Evolutionary conservation across 2,797 vertebrate genomes (phyloP), one percentile per base, ranked within the genome.

Genomic region (Aplochiton taeniatus): DNA sequence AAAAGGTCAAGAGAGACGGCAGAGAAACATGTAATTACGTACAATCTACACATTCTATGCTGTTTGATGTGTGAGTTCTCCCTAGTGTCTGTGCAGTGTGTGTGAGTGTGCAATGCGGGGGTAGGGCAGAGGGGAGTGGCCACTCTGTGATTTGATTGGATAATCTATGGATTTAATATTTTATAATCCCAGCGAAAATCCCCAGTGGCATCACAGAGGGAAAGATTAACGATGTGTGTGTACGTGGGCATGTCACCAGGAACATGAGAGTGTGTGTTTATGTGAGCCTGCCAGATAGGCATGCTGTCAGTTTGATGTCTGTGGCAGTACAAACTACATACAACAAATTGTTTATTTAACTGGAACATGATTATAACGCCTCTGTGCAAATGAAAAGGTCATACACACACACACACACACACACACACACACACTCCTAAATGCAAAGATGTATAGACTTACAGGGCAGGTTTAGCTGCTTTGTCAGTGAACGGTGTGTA

Each of bases 141-240:
- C 62, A 80, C 71, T 77, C 87, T 83, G 72, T 83, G 81, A 91
- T 90, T 87, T 90, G 87, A 91, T 91, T 90, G 86, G 86, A 92
- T 92, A 89, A 92, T 92, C 90, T 92, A 87, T 91, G 89, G 88
- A 87, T 91, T 92, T 91, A 92, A 90, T 92, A 90, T 90, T 84
- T 83, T 72, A 79, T 91, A 92, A 92, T 93, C 91, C 88, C 12
- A 17, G 55, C 43, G 44, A 89, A 92, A 91, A 85, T 87, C 86
- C 81, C 74, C 58, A 49, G 50, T 11, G 63, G 83, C 81, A 80
- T 81, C 78, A 77, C 70, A 77, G 84, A 77, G 76, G 49, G 62
- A 66, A 78, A 86, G 88, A 88, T 88, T 89, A 88, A 78, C 70
- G 72, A 64, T 68, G 75, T 73, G 80, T 82, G 68, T 80, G 78